Percentiles rank a stretch among this genome's conserved stretches.
These are phyloP conservation scores for Oconnorella tubifera DNA, from an alignment of 2,888 invertebrate species.

Conservation along the genomic window DNA sequence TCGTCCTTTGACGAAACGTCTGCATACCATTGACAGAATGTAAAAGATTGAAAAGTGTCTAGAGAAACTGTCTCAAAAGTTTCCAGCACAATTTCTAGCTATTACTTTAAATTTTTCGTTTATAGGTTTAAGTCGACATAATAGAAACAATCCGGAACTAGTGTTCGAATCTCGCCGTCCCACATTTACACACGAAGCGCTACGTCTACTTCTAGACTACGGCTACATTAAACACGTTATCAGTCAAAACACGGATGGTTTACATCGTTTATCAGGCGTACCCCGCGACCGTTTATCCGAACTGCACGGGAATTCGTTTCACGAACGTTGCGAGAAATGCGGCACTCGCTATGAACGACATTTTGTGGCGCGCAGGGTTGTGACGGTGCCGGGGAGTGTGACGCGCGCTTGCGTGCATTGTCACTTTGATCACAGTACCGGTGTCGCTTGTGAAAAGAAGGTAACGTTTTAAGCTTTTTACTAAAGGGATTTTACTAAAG, in stretches of 20 bases:
- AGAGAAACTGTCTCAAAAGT: too few species aligned
- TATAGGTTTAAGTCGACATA: background rate
- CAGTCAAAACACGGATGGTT: conserved; percentile 48
- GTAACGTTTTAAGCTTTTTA: too few species aligned
- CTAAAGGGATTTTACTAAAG: too few species aligned
- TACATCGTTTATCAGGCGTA: conserved; percentile 45
- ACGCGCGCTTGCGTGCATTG: conserved; percentile 41
- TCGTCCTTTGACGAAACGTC: too few species aligned
- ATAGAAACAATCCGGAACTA: conserved; percentile 3
- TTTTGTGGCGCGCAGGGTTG: conserved; percentile 19
- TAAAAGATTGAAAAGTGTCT: too few species aligned
- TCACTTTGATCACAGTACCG: conserved; percentile 44
- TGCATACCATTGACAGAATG: too few species aligned
- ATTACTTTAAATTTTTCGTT: background rate
- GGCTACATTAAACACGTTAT: conserved; percentile 44
- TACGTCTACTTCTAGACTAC: conserved; percentile 41
- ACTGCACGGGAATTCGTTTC: conserved; percentile 46
- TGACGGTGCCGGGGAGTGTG: conserved; percentile 35
- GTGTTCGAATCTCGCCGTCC: conserved; percentile 31
- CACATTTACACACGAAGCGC: conserved; percentile 46
- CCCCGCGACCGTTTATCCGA: conserved; percentile 42
- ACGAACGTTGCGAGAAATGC: conserved; percentile 47
- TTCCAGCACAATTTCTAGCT: too few species aligned
- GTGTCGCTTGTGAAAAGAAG: conserved; percentile 39
- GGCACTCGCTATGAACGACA: conserved; percentile 35